phyloP scores from a whole-genome alignment of 2,797 vertebrate species.

The Schizothorax lantsangensis region DNA sequence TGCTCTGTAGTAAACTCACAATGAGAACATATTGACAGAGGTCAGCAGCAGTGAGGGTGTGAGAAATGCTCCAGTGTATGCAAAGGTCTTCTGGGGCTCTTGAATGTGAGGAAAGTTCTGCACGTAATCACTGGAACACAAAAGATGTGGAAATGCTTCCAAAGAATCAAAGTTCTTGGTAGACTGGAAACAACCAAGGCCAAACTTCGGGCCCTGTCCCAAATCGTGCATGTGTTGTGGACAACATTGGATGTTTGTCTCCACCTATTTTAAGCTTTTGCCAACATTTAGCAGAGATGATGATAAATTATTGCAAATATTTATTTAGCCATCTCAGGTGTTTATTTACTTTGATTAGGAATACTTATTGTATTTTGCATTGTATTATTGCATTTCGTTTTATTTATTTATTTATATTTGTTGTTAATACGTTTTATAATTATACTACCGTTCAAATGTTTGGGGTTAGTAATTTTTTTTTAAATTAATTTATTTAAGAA shows the following conservation, averaged over 20 bases:
- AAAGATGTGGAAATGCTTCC: slow-evolving; percentile 11
- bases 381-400: background rate
- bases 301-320: background rate
- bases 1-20: slow-evolving; percentile 33
- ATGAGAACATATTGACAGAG: slow-evolving; percentile 44
- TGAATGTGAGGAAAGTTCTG: slow-evolving; percentile 31
- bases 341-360: background rate
- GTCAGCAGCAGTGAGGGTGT: slow-evolving; percentile 33
- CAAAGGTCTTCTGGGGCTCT: slow-evolving; percentile 28
- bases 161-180: slow-evolving; percentile 14
- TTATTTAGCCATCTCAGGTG: background rate
- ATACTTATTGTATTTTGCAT: background rate
- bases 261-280: slow-evolving; percentile 1
- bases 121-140: background rate
- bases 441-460: background rate
- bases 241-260: slow-evolving; percentile 5
- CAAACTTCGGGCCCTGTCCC: background rate
- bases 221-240: background rate
- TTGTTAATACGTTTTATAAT: background rate
- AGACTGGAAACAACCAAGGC: background rate
- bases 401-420: background rate
- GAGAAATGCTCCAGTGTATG: slow-evolving; percentile 32
- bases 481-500: no score
- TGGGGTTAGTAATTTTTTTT: no score
- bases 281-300: background rate